Evolutionary conservation across 2,888 invertebrate genomes (phyloP).

Genomic region (Machimus atricapillus): DNA sequence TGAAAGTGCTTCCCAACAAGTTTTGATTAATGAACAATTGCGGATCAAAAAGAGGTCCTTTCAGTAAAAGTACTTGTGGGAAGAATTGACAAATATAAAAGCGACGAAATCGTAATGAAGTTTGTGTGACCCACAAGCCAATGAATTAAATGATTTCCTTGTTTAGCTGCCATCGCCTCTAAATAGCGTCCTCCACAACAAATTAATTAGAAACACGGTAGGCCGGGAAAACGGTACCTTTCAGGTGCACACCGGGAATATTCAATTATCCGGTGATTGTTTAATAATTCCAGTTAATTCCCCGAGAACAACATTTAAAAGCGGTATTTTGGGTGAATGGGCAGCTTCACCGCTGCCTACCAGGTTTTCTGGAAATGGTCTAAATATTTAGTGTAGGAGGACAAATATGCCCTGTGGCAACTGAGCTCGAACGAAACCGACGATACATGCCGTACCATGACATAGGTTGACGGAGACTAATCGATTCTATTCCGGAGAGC

Average conservation of each 20-base stretch:
- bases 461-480: neutral
- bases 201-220: neutral
- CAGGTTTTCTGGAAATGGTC: neutral
- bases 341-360: neutral
- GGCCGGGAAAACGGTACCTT: neutral
- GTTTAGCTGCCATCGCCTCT: neutral
- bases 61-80: neutral
- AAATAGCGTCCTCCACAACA: neutral
- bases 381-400: neutral
- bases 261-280: slow-evolving; percentile 23
- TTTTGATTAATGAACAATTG: slow-evolving; percentile 15
- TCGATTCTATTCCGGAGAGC: neutral
- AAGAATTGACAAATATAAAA: neutral
- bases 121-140: neutral
- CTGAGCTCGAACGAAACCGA: neutral
- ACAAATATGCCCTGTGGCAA: neutral
- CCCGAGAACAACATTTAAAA: neutral
- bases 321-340: neutral
- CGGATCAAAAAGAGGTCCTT: neutral
- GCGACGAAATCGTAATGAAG: neutral
- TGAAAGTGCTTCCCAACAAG: neutral
- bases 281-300: slow-evolving; percentile 22
- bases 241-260: neutral
- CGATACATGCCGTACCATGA: neutral
- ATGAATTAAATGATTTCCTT: neutral